Evolutionary conservation across 1,140 invertebrate genomes (phyloP).

Genomic region (Saccostrea cuccullata): DNA sequence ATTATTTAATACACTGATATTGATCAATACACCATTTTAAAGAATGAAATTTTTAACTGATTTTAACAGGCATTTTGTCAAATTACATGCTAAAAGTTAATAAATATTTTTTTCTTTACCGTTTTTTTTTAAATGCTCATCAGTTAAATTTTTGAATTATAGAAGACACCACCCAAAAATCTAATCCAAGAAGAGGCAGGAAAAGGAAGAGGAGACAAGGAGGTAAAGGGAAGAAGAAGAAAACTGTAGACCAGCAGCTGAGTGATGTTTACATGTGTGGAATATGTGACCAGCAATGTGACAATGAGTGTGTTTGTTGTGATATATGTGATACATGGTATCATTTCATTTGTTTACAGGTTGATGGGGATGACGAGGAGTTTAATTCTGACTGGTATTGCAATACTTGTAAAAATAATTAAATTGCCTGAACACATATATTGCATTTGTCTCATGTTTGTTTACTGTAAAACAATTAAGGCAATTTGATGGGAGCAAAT

Average conservation of each 20-base stretch:
- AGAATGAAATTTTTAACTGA: no score
- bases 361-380: background rate
- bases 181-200: background rate
- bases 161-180: background rate
- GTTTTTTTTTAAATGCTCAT: background rate
- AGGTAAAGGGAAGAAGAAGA: constrained; percentile 1
- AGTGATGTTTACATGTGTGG: constrained; percentile 34
- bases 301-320: constrained; percentile 41
- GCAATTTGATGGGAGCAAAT: no score
- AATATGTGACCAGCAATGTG: constrained; percentile 33
- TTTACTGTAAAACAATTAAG: no score
- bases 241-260: background rate
- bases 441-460: no score
- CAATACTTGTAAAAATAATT: constrained; percentile 12
- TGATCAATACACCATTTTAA: no score
- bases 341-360: constrained; percentile 19
- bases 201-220: background rate
- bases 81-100: no score
- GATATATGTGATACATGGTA: constrained; percentile 38
- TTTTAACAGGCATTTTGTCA: no score
- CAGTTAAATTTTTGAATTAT: background rate
- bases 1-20: no score
- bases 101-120: no score
- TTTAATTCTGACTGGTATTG: background rate
- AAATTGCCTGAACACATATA: background rate